These are phyloP conservation scores for Brachylomia viminalis DNA, from an alignment of 2,888 invertebrate species.

Conservation along the genomic window DNA sequence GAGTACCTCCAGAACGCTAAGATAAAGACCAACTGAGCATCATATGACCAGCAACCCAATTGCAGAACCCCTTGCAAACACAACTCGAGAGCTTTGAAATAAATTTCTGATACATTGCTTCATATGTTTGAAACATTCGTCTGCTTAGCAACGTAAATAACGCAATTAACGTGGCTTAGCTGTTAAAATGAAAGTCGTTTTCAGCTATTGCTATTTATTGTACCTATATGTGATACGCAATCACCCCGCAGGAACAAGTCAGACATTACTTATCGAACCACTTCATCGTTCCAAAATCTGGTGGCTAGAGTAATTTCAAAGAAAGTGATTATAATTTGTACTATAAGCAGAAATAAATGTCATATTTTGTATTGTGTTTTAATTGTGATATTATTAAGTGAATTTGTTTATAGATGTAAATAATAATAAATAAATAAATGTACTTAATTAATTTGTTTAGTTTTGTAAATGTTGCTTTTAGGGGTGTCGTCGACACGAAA, in stretches of 20 bases:
- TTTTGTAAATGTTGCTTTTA: neutral
- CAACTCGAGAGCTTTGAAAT: neutral
- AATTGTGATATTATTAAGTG: conserved; percentile 48
- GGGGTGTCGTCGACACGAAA: neutral
- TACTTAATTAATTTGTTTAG: conserved; percentile 10
- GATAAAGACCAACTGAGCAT: conserved; percentile 72
- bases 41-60: neutral
- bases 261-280: conserved; percentile 9
- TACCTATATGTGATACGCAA: too few relatives aligned
- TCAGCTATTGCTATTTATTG: neutral
- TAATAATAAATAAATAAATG: conserved; percentile 18
- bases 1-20: conserved; percentile 90
- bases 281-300: conserved; percentile 3
- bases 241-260: neutral
- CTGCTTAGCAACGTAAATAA: neutral
- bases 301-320: conserved; percentile 13
- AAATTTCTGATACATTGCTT: neutral
- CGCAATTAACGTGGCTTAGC: neutral
- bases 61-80: neutral
- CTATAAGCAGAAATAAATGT: conserved; percentile 17
- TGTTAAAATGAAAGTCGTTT: neutral
- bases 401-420: conserved; percentile 32
- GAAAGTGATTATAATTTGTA: conserved; percentile 16
- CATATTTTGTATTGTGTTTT: conserved; percentile 26
- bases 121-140: neutral